A percentile compares a stretch with the other conserved stretches of the same genome.
phyloP scores from a whole-genome alignment of 2,797 vertebrate genomes.

The Anomalospiza imberbis region DNA sequence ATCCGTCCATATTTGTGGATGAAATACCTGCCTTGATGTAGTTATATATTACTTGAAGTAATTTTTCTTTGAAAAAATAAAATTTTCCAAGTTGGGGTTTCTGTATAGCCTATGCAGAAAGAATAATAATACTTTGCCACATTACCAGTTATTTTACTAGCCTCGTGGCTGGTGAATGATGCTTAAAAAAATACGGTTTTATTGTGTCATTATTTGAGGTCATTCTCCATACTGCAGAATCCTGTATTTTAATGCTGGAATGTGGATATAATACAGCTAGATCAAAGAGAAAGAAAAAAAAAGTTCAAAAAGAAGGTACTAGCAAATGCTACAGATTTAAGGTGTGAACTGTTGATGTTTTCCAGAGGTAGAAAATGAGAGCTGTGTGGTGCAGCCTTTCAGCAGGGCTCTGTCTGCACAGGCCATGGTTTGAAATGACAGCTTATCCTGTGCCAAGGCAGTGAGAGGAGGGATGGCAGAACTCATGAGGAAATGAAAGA shows the following conservation, averaged over 20 bases:
- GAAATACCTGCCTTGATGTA: not conserved
- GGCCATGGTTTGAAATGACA: not conserved
- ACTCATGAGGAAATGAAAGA: not conserved
- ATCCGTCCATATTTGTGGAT: not conserved
- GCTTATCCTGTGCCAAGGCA: not conserved
- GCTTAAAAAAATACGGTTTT: fast-evolving
- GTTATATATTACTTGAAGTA: not conserved
- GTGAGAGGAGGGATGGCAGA: not conserved
- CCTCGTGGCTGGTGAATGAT: not conserved
- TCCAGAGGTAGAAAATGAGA: not conserved
- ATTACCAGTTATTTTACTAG: not conserved
- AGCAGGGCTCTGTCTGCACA: not conserved
- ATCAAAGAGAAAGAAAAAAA: not conserved
- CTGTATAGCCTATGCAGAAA: not conserved
- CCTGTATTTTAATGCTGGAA: not conserved
- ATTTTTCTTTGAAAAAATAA: not conserved
- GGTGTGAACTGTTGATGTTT: not conserved
- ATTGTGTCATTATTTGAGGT: not conserved
- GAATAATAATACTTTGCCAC: not conserved
- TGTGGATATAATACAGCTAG: not conserved
- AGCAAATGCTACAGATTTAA: not conserved
- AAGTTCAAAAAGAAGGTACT: not conserved
- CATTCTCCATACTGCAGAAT: not conserved
- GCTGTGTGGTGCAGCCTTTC: not conserved
- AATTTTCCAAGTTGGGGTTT: not conserved